A percentile compares a stretch with the other conserved stretches of the same genome.
phyloP scores from a whole-genome alignment of 2,888 invertebrate genomes.

The Drosophila pseudotalamancana region DNA sequence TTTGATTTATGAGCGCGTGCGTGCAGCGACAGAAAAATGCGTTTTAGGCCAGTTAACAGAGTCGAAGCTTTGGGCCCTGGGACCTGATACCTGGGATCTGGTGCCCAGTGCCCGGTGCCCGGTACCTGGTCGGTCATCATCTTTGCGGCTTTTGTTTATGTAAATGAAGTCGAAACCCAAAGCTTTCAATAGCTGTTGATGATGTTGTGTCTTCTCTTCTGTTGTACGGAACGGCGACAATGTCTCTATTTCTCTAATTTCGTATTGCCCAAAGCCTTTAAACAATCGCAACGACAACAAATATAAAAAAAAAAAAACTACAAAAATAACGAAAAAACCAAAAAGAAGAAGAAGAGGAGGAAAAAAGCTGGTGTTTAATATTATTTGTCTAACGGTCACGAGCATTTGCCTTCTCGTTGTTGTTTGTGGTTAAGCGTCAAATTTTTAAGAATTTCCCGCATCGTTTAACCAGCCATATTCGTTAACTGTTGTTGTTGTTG shows the following conservation, averaged over 20 bases:
- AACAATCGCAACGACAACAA: constrained; percentile 29
- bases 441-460: constrained; percentile 76
- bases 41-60: constrained; percentile 72
- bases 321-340: too few relatives aligned
- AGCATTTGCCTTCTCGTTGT: constrained; percentile 65
- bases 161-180: constrained; percentile 62
- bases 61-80: background rate
- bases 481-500: constrained; percentile 54
- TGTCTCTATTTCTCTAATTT: constrained; percentile 76
- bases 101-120: background rate
- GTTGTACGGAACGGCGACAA: constrained; percentile 63
- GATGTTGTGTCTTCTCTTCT: constrained; percentile 57
- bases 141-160: constrained; percentile 63
- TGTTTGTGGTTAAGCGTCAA: constrained; percentile 77
- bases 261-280: constrained; percentile 45
- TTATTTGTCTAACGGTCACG: constrained; percentile 78
- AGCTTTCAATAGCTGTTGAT: constrained; percentile 75
- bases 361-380: constrained; percentile 67
- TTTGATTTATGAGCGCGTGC: constrained; percentile 79
- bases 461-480: constrained; percentile 73
- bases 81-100: constrained; percentile 5
- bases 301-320: background rate
- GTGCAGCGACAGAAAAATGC: constrained; percentile 74
- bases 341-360: background rate
- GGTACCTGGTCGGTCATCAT: constrained; percentile 19